Percentiles rank a stretch among this genome's conserved stretches.
phyloP scores from a whole-genome alignment of 2,888 invertebrate genomes.

The Aleiodes testaceus region DNA sequence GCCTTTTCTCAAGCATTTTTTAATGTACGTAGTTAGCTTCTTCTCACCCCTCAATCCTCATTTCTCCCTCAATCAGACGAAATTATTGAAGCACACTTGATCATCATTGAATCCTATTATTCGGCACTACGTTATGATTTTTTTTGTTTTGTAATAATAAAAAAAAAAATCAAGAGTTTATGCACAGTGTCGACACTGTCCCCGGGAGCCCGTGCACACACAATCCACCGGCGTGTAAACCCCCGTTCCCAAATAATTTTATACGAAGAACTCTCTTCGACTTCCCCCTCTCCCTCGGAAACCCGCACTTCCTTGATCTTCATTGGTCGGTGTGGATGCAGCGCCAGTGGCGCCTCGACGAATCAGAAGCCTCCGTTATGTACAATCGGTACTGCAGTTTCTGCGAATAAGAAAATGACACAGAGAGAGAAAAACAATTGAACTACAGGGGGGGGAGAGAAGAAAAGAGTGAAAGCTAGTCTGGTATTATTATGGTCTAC shows the following conservation, averaged over 20 bases:
- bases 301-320: neutral
- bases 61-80: slow-evolving; percentile 22
- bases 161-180: slow-evolving; percentile 4
- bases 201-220: slow-evolving; percentile 26
- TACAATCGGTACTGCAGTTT: neutral
- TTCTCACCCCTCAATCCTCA: slow-evolving; percentile 15
- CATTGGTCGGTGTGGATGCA: neutral
- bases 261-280: no score
- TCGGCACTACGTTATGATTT: neutral
- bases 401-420: neutral
- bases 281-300: slow-evolving; percentile 4
- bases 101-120: neutral
- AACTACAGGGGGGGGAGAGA: no score
- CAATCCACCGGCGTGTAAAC: slow-evolving; percentile 25
- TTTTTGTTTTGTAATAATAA: neutral
- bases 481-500: no score
- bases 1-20: slow-evolving; percentile 29
- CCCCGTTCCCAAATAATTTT: slow-evolving; percentile 14
- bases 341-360: no score
- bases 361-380: no score
- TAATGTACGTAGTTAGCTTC: neutral
- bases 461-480: no score
- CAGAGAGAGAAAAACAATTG: no score
- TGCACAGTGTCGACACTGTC: slow-evolving; percentile 14
- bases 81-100: neutral